Percentiles rank a stretch among this genome's conserved stretches.
Evolutionary conservation across 2,113 vertebrate species (phyloP).

Genomic region (Trematocara macrostoma): DNA sequence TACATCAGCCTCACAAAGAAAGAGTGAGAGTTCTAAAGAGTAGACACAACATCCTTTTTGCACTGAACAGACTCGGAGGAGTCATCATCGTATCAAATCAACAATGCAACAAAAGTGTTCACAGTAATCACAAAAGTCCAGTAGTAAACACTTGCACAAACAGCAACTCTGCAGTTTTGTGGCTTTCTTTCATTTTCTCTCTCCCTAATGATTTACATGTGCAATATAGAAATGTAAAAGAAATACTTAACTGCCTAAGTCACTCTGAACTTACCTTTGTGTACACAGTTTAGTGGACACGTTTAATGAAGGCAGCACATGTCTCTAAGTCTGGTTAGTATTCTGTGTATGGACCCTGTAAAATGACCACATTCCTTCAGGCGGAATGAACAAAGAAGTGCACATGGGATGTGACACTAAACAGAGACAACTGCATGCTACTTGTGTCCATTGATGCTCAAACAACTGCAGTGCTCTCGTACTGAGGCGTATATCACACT

Average conservation of each 20-base stretch:
- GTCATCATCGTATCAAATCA: slow-evolving; percentile 33
- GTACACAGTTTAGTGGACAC: background rate
- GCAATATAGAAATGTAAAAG: background rate
- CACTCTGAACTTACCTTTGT: background rate
- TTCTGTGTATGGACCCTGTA: slow-evolving; percentile 1
- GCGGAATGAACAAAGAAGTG: background rate
- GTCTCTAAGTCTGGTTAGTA: background rate
- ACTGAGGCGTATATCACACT: background rate
- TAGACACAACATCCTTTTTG: slow-evolving; percentile 56
- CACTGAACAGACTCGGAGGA: slow-evolving; percentile 29
- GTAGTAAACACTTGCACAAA: background rate
- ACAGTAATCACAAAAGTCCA: background rate
- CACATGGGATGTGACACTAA: background rate
- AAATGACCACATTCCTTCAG: slow-evolving; percentile 4
- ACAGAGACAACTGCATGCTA: background rate
- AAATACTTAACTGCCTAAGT: background rate
- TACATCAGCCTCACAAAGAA: background rate
- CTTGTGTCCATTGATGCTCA: background rate
- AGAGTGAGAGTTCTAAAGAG: background rate
- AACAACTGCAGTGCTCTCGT: background rate
- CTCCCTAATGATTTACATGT: background rate
- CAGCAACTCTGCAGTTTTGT: background rate
- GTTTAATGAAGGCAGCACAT: background rate
- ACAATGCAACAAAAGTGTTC: background rate
- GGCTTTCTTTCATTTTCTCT: background rate